Base-by-base conservation (phyloP, 2,888 invertebrate species). In the Parochlus steinenii region DNA sequence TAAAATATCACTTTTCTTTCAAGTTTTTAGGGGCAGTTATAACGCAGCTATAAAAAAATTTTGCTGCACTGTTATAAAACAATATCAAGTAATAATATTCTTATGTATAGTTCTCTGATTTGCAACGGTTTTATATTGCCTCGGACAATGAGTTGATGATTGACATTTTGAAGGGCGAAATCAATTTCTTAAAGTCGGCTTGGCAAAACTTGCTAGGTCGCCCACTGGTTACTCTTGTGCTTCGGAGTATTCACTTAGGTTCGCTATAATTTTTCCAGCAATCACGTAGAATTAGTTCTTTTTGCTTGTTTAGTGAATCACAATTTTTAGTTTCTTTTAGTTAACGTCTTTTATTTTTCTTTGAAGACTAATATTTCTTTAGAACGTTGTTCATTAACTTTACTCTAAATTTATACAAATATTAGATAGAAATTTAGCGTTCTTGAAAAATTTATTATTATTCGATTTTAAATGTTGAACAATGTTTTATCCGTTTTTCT, bases 131-230 rank as follows among this genome's bases (percentile, higher is more conserved):
- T 76, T 97, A 97, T 79, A 83, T 95, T 59, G 92, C 92, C 56
- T 87, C 90, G 56, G 97, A 98, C 69, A 85, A 85, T 64, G 89
- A 92, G 63, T 75, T 97, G 65, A 81, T 95, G 79, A 82, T 95
- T 58, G 95, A 97, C 69, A 85, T 85, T 61, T 82, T 92, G 67
- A 89, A 89, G 69, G 85, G 86, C 49, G 92, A 95, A 69, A 82
- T 95, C 55, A 83, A 89, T 70, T 93, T 92, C 72, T 76, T 95
- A 68, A 92, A 95, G 70, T 86, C 85, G 51, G 87, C 87, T 62
- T 98, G 97, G 97, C 87, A 87, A 68, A 86, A 86, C 64, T 85
- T 90, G 67, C 74, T 93, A 56, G 98, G 98, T 52, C 74, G 97
- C 51, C 97, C 98, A 42, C 74, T 90, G 55, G 83, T 93, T 60